Evolutionary conservation across 2,797 vertebrate genomes (phyloP), one percentile per base, ranked within the genome.

Genomic region (Sebastes trivittatus): DNA sequence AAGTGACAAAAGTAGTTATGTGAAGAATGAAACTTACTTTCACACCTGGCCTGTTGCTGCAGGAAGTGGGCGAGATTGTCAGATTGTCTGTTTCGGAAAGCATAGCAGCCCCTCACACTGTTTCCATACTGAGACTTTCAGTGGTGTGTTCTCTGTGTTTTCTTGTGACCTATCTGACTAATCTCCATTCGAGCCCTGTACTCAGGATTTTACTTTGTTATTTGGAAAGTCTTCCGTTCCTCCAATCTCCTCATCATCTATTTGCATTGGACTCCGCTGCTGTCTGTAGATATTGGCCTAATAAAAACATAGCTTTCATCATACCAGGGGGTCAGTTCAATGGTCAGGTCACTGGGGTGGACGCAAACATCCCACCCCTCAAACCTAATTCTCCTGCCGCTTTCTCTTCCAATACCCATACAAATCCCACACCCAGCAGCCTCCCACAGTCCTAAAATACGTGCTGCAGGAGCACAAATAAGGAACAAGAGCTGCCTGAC

Each of bases 251-350:
- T 77, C 77, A 59, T 81, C 70, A 84, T 90, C 75, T 89, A 72
- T 89, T 89, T 91, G 84, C 56, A 36, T 84, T 91, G 83, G 87
- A 88, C 81, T 83, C 74, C n/a, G 75, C 62, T 55, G 77, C 80
- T 76, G 75, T 89, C 84, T 87, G 84, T 78, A 87, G 83, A 85
- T 86, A 81, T 49, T 78, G 80, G 75, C 77, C 80, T 81, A 83
- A 92, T 88, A 88, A 63, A 87, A 92, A 88, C 81, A 86, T 63
- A 29, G 76, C 82, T 89, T 89, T 88, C 83, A 90, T 91, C 84
- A 58, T 56, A 83, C 70, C 83, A 80, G 77, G 86, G 79, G 80
- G 77, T 88, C 69, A 76, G 85, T 78, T 85, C 86, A 89, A 59
- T 54, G 65, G 81, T 88, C 78, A 64, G 85, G 82, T 90, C 87